Percentiles rank a stretch among this genome's conserved stretches.
phyloP scores from a whole-genome alignment of 2,888 invertebrate species.

The Synergus itoensis region DNA sequence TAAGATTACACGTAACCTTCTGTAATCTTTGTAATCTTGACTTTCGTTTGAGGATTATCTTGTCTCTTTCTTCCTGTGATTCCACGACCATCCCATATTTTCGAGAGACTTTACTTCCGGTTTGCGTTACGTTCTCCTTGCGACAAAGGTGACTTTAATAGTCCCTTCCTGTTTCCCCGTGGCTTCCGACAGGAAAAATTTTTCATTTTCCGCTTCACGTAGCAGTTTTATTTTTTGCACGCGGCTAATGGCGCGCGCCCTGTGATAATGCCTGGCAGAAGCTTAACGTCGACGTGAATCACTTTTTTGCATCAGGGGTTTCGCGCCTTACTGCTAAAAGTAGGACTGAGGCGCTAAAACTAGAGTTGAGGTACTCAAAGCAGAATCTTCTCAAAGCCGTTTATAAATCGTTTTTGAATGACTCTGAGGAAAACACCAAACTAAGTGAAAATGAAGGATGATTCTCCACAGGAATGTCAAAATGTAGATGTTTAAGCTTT shows the following conservation, averaged over 20 bases:
- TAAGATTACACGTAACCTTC: neutral
- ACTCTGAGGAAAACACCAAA: conserved; percentile 5
- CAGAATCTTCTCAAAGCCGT: conserved; percentile 32
- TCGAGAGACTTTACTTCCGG: conserved; percentile 49
- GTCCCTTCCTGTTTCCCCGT: conserved; percentile 55
- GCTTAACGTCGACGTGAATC: conserved; percentile 40
- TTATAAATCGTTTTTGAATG: conserved; percentile 32
- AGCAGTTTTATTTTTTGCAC: conserved; percentile 49
- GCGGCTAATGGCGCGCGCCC: conserved; percentile 58
- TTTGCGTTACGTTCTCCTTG: conserved; percentile 58
- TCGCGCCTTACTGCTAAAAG: conserved; percentile 19
- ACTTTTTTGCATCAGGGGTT: conserved; percentile 33
- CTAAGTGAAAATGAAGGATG: conserved; percentile 27
- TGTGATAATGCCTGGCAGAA: conserved; percentile 49
- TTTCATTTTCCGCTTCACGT: conserved; percentile 56
- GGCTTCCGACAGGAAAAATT: conserved; percentile 52
- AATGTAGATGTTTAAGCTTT: neutral
- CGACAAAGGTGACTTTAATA: conserved; percentile 53
- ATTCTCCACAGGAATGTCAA: neutral
- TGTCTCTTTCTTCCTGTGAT: conserved; percentile 76
- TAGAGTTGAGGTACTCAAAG: conserved; percentile 18
- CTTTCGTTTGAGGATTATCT: conserved; percentile 56
- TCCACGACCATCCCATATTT: conserved; percentile 78
- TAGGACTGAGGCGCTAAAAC: neutral
- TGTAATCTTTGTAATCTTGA: neutral